Evolutionary conservation across 2,888 invertebrate genomes (phyloP).

Genomic region (Agrilus mali): DNA sequence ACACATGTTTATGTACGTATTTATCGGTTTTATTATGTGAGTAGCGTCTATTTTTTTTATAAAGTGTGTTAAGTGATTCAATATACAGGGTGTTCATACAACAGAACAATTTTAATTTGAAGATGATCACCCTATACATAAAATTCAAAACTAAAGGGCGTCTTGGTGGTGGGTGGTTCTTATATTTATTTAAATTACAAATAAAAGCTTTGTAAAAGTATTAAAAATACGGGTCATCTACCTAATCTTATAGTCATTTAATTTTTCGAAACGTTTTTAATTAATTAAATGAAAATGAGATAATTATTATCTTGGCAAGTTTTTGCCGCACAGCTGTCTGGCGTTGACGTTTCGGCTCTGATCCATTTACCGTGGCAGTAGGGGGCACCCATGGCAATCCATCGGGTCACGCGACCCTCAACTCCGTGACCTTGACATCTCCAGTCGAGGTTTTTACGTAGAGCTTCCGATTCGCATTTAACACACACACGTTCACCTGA

Average conservation of each 20-base stretch:
- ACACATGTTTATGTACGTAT: no score
- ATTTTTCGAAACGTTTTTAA: background rate
- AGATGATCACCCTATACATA: no score
- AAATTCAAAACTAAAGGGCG: no score
- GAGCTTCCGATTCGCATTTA: conserved; percentile 71
- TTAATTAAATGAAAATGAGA: conserved; percentile 32
- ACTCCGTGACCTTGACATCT: conserved; percentile 80
- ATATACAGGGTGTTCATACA: no score
- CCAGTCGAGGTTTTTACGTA: conserved; percentile 60
- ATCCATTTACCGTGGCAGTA: conserved; percentile 86
- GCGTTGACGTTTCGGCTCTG: conserved; percentile 33
- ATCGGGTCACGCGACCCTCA: conserved; percentile 59
- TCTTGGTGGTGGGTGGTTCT: no score
- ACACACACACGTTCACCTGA: conserved; percentile 67
- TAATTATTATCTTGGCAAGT: conserved; percentile 25
- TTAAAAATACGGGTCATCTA: no score
- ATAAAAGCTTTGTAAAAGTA: no score
- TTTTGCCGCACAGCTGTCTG: conserved; percentile 24
- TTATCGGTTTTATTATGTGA: no score
- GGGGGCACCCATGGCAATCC: conserved; percentile 73
- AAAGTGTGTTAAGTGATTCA: no score
- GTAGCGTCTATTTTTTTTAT: no score
- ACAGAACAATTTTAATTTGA: no score
- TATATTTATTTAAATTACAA: no score
- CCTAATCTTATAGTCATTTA: background rate